Evolutionary conservation across 2,797 vertebrate genomes (phyloP), one percentile per base, ranked within the genome.

Genomic region (Sebastes kiyomatsui): DNA sequence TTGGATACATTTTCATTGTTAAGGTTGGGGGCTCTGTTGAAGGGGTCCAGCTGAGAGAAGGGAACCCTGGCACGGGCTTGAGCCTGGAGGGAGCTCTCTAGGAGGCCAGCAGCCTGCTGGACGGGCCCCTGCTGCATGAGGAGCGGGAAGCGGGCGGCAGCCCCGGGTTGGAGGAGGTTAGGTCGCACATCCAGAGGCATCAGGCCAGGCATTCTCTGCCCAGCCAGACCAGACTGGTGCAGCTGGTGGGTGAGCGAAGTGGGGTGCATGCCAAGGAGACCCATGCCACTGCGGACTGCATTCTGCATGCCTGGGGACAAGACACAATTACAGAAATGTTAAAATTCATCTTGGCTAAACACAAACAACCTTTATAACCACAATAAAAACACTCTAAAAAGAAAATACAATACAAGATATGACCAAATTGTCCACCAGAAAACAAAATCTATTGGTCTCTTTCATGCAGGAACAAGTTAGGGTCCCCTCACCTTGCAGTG

Each of bases 121-220:
- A 95, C 92, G n/a, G 97, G 90, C 84, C 96, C 96, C 76, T 96
- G 97, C 83, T 98, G 97, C 88, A 99, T 95, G 79, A 99, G 94
- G 12, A 96, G 92, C 5, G 98, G 96, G 90, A 99, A 99, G 82
- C 95, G 95, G 61, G 91, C 84, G 0, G 89, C 94, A 0, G 90
- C 88, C 11, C 94, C 96, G 0, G 89, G 78, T 91, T 95, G 97
- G 85, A 38, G 96, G 49, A 99, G 92, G 89, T 96, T 97, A n/a
- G 97, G 96, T 73, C 98, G 96, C 76, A 99, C 95, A 80, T 99
- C 98, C 83, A 99, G 90, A 23, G 98, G 96, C 88, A 98, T 93
- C 88, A 99, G 94, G 81, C 96, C 96, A 0, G 98, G 96, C 96
- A 99, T 97, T 81, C 98, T 96, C 90, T 97, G 98, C 87, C 84